phyloP scores from a whole-genome alignment of 1,140 invertebrate genomes.

The Periplaneta americana region DNA sequence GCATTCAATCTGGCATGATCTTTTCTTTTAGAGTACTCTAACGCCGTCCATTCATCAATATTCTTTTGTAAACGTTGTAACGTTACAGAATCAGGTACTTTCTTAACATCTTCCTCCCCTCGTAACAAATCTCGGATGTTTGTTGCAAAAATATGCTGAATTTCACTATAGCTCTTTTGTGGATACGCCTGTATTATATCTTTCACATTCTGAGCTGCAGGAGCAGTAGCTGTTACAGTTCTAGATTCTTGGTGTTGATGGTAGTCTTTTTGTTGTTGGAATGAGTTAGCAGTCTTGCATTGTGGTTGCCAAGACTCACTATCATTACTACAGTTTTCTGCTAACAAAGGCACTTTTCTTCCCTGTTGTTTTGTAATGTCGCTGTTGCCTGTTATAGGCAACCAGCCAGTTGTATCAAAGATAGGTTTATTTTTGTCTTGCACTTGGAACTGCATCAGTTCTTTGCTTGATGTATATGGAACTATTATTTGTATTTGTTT shows the following conservation, averaged over 20 bases:
- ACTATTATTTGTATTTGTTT: conserved; percentile 24
- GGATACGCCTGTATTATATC: neutral
- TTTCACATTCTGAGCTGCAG: neutral
- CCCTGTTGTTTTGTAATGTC: conserved; percentile 29
- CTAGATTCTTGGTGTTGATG: conserved; percentile 18
- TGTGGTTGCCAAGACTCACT: conserved; percentile 22
- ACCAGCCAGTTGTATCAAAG: conserved; percentile 17
- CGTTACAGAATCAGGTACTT: conserved; percentile 46
- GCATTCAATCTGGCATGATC: conserved; percentile 17
- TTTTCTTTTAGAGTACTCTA: conserved; percentile 56
- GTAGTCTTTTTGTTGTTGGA: conserved; percentile 17
- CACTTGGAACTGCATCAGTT: conserved; percentile 5
- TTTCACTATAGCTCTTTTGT: neutral
- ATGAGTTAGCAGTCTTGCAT: conserved; percentile 28
- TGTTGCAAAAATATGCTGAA: conserved; percentile 34
- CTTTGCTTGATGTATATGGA: conserved; percentile 20
- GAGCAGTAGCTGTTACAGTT: conserved; percentile 9
- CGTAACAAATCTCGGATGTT: conserved; percentile 33
- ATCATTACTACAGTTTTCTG: conserved; percentile 12
- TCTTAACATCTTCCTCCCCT: conserved; percentile 27
- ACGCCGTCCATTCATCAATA: conserved; percentile 78
- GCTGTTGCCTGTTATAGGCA: neutral
- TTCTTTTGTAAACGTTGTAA: conserved; percentile 70
- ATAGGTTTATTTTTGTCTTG: conserved; percentile 9
- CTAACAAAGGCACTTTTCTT: conserved; percentile 39